Evolutionary conservation across 2,797 vertebrate species (phyloP).

Genomic region (Acipenser oxyrinchus): DNA sequence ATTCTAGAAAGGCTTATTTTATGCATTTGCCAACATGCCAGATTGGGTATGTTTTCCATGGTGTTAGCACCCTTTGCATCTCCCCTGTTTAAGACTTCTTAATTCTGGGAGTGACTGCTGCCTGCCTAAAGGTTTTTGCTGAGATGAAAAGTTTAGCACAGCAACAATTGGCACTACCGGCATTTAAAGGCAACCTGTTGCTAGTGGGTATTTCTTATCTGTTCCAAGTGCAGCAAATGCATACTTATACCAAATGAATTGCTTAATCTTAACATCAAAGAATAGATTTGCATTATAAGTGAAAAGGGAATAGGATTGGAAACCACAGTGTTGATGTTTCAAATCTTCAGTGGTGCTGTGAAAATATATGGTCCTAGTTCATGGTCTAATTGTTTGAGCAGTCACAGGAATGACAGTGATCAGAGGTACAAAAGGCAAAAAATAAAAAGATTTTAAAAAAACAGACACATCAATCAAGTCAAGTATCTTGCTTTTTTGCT

Average conservation of each 20-base stretch:
- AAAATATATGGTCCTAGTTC: too few species aligned
- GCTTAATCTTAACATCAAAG: too few species aligned
- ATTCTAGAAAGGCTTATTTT: background rate
- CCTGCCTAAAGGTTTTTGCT: background rate
- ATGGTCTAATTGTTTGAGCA: background rate
- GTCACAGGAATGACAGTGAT: background rate
- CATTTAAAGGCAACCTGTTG: too few species aligned
- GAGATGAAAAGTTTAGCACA: background rate
- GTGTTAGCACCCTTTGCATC: background rate
- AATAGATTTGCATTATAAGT: too few species aligned
- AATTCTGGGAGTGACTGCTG: background rate
- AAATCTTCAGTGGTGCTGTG: too few species aligned
- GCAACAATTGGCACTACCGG: background rate
- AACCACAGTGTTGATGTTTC: too few species aligned
- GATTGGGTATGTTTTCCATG: background rate
- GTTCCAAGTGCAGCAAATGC: too few species aligned
- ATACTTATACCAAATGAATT: too few species aligned
- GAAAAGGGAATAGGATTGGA: too few species aligned
- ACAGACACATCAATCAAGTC: background rate
- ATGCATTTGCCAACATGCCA: background rate
- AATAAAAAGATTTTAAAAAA: background rate
- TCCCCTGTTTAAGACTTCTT: background rate
- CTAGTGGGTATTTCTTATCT: too few species aligned
- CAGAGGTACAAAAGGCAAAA: background rate
- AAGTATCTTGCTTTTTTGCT: slow-evolving; percentile 6